Percentiles rank a stretch among this genome's conserved stretches.
phyloP scores from a whole-genome alignment of 2,113 vertebrate genomes.

The Tupaia chinensis region DNA sequence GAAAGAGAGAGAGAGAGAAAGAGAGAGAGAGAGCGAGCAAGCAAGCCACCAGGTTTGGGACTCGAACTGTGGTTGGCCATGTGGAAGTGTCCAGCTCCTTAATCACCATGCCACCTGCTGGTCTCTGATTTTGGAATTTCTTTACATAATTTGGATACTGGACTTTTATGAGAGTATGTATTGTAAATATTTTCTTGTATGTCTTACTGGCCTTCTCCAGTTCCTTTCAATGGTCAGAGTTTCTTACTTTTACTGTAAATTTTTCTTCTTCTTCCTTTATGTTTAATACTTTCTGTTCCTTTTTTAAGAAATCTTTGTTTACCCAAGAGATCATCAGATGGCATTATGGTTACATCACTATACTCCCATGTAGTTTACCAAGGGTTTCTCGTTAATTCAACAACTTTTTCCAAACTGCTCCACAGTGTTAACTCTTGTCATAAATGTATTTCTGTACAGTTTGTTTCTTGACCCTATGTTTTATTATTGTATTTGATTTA shows the following conservation, averaged over 20 bases:
- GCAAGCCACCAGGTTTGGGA: too few relatives aligned
- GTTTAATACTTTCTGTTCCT: background rate
- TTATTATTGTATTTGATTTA: background rate
- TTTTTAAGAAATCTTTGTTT: background rate
- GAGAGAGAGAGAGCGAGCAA: too few relatives aligned
- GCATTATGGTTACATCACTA: too few relatives aligned
- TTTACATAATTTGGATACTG: background rate
- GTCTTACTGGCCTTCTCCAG: background rate
- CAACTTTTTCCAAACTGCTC: background rate
- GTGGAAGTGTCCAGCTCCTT: too few relatives aligned
- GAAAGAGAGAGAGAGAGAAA: too few relatives aligned
- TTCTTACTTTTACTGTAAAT: background rate
- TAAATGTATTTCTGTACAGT: background rate
- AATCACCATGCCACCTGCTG: too few relatives aligned
- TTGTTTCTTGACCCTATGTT: background rate
- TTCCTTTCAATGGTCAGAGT: background rate
- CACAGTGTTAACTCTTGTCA: background rate
- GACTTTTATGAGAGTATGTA: background rate
- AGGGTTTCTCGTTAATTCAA: background rate
- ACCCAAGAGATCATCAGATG: too few relatives aligned
- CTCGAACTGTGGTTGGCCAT: too few relatives aligned
- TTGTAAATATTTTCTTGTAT: background rate
- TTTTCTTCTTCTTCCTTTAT: background rate
- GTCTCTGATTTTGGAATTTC: background rate
- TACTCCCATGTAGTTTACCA: too few relatives aligned